Percentiles rank a stretch among this genome's conserved stretches.
These are phyloP conservation scores for Synergus gifuensis DNA, from an alignment of 2,888 invertebrate genomes.

Conservation along the genomic window DNA sequence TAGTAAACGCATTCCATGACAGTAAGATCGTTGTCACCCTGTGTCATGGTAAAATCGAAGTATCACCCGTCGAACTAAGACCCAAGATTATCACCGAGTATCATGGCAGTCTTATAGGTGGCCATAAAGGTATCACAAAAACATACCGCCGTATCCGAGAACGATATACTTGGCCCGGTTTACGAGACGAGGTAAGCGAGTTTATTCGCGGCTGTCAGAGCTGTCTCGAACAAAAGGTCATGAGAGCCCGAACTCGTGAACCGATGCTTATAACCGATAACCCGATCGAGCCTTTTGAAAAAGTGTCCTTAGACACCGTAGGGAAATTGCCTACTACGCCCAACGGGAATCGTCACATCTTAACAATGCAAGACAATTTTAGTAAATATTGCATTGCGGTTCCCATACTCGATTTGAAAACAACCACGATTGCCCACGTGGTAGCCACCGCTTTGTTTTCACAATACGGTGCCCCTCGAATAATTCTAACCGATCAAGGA, in stretches of 20 bases:
- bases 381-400: constrained; percentile 26
- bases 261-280: constrained; percentile 55
- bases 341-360: constrained; percentile 46
- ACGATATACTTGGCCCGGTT: not conserved
- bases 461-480: constrained; percentile 19
- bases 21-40: not conserved
- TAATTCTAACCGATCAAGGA: constrained; percentile 4
- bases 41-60: constrained; percentile 37
- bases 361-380: constrained; percentile 47
- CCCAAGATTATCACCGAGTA: constrained; percentile 46
- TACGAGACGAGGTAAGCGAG: constrained; percentile 48
- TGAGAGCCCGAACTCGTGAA: constrained; percentile 44
- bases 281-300: constrained; percentile 49
- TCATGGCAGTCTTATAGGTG: constrained; percentile 44
- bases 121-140: no score
- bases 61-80: constrained; percentile 5
- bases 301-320: constrained; percentile 48
- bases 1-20: constrained; percentile 28
- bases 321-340: constrained; percentile 43
- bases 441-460: not conserved
- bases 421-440: constrained; percentile 9
- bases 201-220: constrained; percentile 48
- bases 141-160: no score
- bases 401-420: not conserved
- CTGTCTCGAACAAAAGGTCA: constrained; percentile 55